A percentile compares a stretch with the other conserved stretches of the same genome.
Evolutionary conservation across 1,140 invertebrate genomes (phyloP).

Genomic region (Telenomus remus): DNA sequence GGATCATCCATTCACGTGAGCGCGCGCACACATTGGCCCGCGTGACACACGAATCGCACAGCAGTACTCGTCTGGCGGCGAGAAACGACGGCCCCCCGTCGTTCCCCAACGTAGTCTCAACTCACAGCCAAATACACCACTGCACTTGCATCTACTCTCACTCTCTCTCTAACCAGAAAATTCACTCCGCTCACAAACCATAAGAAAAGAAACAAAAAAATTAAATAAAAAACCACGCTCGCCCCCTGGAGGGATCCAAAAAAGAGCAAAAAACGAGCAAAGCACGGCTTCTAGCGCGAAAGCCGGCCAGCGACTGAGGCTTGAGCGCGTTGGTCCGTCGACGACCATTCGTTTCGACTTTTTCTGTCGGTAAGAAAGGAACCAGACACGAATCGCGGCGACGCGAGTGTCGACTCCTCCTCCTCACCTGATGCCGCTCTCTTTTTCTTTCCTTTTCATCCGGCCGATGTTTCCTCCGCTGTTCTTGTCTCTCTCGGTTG

Average conservation of each 20-base stretch:
- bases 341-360: slow-evolving; percentile 35
- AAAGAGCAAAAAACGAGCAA: slow-evolving; percentile 17
- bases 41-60: slow-evolving; percentile 14
- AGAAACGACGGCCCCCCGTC: slow-evolving; percentile 8
- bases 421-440: slow-evolving; percentile 35
- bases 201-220: too few species aligned
- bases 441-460: slow-evolving; percentile 20
- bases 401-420: slow-evolving; percentile 37
- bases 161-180: too few species aligned
- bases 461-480: not conserved
- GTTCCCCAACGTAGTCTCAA: slow-evolving; percentile 6
- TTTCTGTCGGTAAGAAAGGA: slow-evolving; percentile 51
- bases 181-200: too few species aligned
- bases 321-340: slow-evolving; percentile 11
- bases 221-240: too few species aligned
- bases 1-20: slow-evolving; percentile 47
- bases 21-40: slow-evolving; percentile 36
- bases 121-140: not conserved
- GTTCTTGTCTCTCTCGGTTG: not conserved
- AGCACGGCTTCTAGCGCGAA: slow-evolving; percentile 35
- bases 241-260: slow-evolving; percentile 1
- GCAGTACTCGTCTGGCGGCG: slow-evolving; percentile 7
- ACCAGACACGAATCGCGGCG: slow-evolving; percentile 35
- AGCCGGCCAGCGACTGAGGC: slow-evolving; percentile 47
- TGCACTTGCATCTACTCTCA: too few species aligned